These are phyloP conservation scores for Megamerina dolium DNA, from an alignment of 2,888 invertebrate genomes.

Conservation along the genomic window DNA sequence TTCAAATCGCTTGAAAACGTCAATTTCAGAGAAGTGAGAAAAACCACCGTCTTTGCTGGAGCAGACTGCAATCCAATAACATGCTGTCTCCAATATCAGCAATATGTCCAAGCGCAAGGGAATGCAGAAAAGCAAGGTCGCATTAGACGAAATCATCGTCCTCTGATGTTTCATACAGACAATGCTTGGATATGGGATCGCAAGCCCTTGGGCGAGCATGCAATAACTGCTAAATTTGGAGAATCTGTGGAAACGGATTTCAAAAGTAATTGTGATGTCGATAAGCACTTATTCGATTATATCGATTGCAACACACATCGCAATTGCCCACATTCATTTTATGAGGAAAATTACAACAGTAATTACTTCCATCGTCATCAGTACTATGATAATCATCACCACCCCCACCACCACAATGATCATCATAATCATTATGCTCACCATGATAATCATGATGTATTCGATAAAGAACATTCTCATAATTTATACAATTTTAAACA, in stretches of 20 bases:
- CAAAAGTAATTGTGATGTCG: constrained; percentile 13
- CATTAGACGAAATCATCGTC: no score
- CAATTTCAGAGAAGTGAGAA: no score
- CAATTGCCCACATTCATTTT: constrained; percentile 40
- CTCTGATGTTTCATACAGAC: no score
- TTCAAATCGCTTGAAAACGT: no score
- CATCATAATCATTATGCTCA: constrained; percentile 22
- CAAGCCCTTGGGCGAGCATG: constrained; percentile 1
- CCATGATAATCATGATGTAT: not conserved
- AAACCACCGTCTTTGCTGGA: no score
- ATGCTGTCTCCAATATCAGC: no score
- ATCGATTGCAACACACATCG: constrained; percentile 36
- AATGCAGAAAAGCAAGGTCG: no score
- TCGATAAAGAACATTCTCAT: not conserved
- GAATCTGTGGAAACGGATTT: constrained; percentile 7
- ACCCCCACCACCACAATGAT: constrained; percentile 17
- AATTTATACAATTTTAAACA: no score
- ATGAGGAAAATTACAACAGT: constrained; percentile 22
- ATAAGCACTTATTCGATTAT: constrained; percentile 35
- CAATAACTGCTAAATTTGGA: not conserved
- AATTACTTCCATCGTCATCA: not conserved
- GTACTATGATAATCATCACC: constrained; percentile 7
- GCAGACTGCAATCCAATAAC: no score
- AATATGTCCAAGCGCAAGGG: no score
- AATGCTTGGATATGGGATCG: constrained; percentile 41